Conservation (phyloP, 1,140 invertebrate genomes). For the Euschistus heros region DNA sequence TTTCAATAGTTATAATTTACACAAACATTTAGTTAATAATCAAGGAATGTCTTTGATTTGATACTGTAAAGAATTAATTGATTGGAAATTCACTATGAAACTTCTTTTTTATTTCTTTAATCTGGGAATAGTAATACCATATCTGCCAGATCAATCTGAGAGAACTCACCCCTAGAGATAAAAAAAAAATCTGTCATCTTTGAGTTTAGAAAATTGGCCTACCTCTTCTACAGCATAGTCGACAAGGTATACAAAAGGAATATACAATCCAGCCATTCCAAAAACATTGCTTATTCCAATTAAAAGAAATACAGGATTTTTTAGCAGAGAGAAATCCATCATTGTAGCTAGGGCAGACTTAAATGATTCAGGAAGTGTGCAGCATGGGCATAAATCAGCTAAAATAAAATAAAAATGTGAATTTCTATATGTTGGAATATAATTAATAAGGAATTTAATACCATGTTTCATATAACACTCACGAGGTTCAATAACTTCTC, state of each 20-base stretch:
- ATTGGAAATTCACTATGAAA: too few relatives aligned
- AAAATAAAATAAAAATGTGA: conserved; percentile 12
- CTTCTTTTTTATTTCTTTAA: too few relatives aligned
- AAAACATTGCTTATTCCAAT: conserved; percentile 91
- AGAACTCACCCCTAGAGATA: too few relatives aligned
- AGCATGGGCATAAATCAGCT: conserved; percentile 59
- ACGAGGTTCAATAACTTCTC: conserved; percentile 54
- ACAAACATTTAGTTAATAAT: too few relatives aligned
- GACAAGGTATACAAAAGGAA: conserved; percentile 89
- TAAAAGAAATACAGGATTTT: conserved; percentile 81
- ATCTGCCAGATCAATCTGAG: too few relatives aligned
- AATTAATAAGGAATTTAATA: not conserved
- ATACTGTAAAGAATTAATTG: too few relatives aligned
- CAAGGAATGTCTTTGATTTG: too few relatives aligned
- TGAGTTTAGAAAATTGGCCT: too few relatives aligned
- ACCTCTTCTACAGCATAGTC: conserved; percentile 63
- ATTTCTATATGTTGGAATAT: not conserved
- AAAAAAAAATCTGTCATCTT: too few relatives aligned
- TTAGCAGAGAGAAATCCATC: conserved; percentile 83
- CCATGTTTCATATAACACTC: conserved; percentile 34
- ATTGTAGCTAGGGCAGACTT: conserved; percentile 77
- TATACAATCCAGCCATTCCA: conserved; percentile 87
- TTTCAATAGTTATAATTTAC: too few relatives aligned
- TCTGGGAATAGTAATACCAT: too few relatives aligned
- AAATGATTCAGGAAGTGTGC: conserved; percentile 65